Evolutionary conservation across 2,113 vertebrate species (phyloP).

Genomic region (Pelodiscus sinensis): DNA sequence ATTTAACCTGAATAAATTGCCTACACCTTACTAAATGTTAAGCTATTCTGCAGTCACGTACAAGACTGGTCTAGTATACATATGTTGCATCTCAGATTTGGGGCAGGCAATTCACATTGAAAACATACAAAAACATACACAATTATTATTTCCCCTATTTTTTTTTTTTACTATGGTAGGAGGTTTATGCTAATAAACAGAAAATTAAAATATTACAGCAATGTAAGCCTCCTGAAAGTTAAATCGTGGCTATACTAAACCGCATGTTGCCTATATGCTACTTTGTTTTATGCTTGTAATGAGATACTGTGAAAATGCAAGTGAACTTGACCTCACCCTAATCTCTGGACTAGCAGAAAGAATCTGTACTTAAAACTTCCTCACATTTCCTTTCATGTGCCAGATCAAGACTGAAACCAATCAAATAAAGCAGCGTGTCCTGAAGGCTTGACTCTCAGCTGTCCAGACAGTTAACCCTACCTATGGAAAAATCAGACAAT

Average conservation of each 20-base stretch:
- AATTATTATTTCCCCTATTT: not conserved
- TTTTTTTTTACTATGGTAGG: slow-evolving; percentile 1
- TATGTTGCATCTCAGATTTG: not conserved
- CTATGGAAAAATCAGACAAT: not conserved
- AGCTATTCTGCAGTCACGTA: fast-evolving
- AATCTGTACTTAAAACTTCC: slow-evolving; percentile 58
- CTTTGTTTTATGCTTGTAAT: slow-evolving; percentile 27
- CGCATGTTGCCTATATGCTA: not conserved
- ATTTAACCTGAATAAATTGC: not conserved
- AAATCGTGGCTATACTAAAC: not conserved
- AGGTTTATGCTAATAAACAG: not conserved
- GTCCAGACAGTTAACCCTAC: slow-evolving; percentile 55
- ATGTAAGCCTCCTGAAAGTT: not conserved
- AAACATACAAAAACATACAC: not conserved
- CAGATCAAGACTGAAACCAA: slow-evolving; percentile 50
- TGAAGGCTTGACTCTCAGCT: slow-evolving; percentile 41
- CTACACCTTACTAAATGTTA: not conserved
- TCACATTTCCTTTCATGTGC: slow-evolving; percentile 61
- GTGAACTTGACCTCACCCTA: slow-evolving; percentile 61
- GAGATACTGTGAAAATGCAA: slow-evolving; percentile 21
- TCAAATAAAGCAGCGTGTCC: slow-evolving; percentile 58
- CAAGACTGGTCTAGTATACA: not conserved
- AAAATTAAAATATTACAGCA: not conserved
- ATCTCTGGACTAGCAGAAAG: slow-evolving; percentile 52
- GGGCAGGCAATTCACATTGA: not conserved